Evolutionary conservation across 2,888 invertebrate genomes (phyloP), one percentile per base, ranked within the genome.

Genomic region (Leptura quadrifasciata): DNA sequence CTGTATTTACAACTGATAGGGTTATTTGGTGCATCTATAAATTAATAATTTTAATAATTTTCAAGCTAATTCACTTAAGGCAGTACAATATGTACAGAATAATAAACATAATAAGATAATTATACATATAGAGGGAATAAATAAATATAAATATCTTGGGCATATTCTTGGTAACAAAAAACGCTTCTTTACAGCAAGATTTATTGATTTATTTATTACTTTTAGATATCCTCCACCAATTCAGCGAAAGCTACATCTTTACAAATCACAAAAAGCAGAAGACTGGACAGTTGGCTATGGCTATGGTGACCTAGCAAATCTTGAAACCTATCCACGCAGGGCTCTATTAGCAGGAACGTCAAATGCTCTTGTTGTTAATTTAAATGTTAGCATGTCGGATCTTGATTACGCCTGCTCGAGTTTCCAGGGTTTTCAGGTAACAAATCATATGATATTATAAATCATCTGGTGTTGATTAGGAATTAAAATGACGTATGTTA

Each of bases 301-400:
- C 0, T 94, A 94, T 79, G 87, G 87, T 0, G 79, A 85, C 0
- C 87, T 88, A 18, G 90, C 91, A 0, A 83, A 79, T 35, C 89
- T 92, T n/a, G 91, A 92, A 58, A 92, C 93, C 0, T 94, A 93
- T 86, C 94, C 94, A 0, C 90, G 92, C 82, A 90, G 94, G 81
- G 94, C 94, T 6, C 88, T 92, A 39, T 91, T 91, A 0, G 91
- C 93, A 17, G 94, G 94, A 0, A 91, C 92, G 0, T 91, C 91
- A 84, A 83, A 84, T 70, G 76, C 85, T 8, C 72, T 84, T 5
- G 76, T 79, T 55, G 82, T 85, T 0, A 80, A 77, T 69, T 78
- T 85, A 67, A 75, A 79, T 31, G 76, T 83, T 20, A 79, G 82
- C 31, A 72, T 78, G 52, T 78, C 76, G 2, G 84, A 84, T 69